Evolutionary conservation across 2,797 vertebrate species (phyloP), one percentile per base, ranked within the genome.

Genomic region (Spondyliosoma cantharus): DNA sequence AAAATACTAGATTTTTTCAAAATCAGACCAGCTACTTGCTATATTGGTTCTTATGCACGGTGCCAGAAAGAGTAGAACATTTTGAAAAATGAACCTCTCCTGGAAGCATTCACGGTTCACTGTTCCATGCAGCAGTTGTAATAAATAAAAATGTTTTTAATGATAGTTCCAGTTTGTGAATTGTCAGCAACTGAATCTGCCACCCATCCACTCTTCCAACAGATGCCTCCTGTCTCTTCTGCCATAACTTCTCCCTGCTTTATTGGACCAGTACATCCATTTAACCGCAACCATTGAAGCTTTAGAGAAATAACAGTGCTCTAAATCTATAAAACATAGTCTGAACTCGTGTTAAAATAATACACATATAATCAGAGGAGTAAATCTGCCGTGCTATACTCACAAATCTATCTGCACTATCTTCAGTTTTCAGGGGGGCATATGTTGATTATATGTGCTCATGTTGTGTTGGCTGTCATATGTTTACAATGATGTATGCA

Each of bases 401-500:
- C 42, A 50, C 29, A 14, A 25, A 77, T 66, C 48, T 17, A 13
- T 81, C 56, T 60, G 43, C 69, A 72, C 49, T 22, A 3, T 3
- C 62, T 66, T 25, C 72, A 37, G 37, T 37, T 37, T 43, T 66
- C 11, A 24, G 25, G 22, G 59, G 6, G 5, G 27, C 15, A 14
- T 75, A 48, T 85, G 68, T 76, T 80, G 46, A 63, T 6, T 58
- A 13, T 73, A 32, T 73, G 68, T 61, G n/a, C 59, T 5, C 0
- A 1, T 81, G 75, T 76, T 78, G 77, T 87, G 71, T 76, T 59
- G 49, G 73, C 49, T 58, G 65, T 66, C 66, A 71, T 58, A 50
- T 86, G 87, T 86, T 87, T 73, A 78, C 81, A 79, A 71, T 80
- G 63, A 70, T 80, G 19, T 76, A 61, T 87, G 63, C 82, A 43